Evolutionary conservation across 1,140 invertebrate species (phyloP).

Genomic region (Drosophila saltans): DNA sequence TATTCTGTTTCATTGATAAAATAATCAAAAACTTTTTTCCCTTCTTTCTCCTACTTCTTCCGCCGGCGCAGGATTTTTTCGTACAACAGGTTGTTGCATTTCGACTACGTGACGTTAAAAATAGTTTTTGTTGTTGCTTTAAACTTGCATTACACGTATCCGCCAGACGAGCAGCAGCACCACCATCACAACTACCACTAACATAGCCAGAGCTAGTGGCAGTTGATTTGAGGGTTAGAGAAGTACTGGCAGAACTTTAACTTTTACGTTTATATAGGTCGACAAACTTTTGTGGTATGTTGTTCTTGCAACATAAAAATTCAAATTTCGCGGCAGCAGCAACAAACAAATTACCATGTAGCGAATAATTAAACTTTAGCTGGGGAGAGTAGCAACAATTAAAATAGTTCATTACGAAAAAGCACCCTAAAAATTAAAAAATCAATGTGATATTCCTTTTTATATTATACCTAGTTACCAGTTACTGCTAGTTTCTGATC

Average conservation of each 20-base stretch:
- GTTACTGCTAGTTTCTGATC: too few species aligned
- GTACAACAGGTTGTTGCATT: constrained; percentile 81
- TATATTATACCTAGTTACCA: too few species aligned
- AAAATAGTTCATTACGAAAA: neutral
- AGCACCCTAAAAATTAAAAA: too few species aligned
- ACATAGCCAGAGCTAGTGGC: constrained; percentile 9
- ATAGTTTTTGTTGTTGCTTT: constrained; percentile 67
- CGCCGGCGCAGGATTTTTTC: constrained; percentile 50
- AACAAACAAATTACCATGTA: constrained; percentile 6
- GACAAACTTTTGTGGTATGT: constrained; percentile 78
- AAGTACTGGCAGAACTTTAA: constrained; percentile 45
- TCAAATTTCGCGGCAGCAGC: constrained; percentile 72
- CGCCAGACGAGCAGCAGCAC: constrained; percentile 19
- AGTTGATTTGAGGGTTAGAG: constrained; percentile 4
- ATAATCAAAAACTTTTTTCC: constrained; percentile 2
- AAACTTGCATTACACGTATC: constrained; percentile 80
- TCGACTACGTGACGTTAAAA: constrained; percentile 72
- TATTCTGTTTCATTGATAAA: constrained; percentile 7
- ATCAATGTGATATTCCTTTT: neutral
- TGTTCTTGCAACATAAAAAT: constrained; percentile 71
- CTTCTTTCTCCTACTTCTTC: neutral
- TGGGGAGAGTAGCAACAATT: neutral
- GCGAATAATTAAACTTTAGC: constrained; percentile 18
- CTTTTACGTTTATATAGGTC: constrained; percentile 73
- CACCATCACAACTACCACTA: constrained; percentile 2